Conservation (phyloP, 2,797 vertebrate genomes). For the Muraenolepis orangiensis region DNA sequence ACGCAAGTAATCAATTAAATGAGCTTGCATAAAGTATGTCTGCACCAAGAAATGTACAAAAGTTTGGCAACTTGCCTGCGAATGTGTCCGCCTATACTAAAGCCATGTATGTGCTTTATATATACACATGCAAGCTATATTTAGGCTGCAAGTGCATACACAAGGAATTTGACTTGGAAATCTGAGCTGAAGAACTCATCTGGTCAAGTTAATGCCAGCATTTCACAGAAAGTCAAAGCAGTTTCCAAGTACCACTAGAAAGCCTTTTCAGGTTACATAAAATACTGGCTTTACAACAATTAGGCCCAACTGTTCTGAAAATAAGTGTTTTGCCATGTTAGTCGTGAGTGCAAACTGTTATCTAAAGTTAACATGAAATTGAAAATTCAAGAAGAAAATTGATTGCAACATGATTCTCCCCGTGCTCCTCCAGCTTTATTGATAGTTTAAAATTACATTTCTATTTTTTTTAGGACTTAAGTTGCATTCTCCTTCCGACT, state of each 20-base stretch:
- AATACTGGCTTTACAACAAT: background rate
- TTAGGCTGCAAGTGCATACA: constrained; percentile 21
- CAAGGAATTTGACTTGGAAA: constrained; percentile 8
- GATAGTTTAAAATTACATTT: constrained; percentile 99
- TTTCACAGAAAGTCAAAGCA: background rate
- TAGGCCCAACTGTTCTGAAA: background rate
- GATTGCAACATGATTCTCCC: constrained; percentile 68
- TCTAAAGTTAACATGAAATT: background rate
- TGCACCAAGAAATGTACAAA: background rate
- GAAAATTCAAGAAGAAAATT: constrained; percentile 59
- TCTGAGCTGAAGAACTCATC: background rate
- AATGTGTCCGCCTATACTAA: background rate
- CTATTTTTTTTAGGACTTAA: constrained; percentile 98
- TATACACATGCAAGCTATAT: constrained; percentile 14
- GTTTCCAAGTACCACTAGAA: background rate
- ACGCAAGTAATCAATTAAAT: background rate
- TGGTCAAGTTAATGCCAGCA: background rate
- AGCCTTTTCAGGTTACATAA: background rate
- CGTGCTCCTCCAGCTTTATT: constrained; percentile 99
- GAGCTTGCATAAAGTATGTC: background rate
- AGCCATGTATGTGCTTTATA: constrained; percentile 8
- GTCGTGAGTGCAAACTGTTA: background rate
- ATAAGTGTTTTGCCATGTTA: background rate
- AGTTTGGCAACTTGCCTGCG: background rate
- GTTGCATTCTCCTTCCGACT: constrained; percentile 98